A percentile compares a stretch with the other conserved stretches of the same genome.
Conservation (phyloP, 2,888 invertebrate genomes). For the Drosophila atripex region DNA sequence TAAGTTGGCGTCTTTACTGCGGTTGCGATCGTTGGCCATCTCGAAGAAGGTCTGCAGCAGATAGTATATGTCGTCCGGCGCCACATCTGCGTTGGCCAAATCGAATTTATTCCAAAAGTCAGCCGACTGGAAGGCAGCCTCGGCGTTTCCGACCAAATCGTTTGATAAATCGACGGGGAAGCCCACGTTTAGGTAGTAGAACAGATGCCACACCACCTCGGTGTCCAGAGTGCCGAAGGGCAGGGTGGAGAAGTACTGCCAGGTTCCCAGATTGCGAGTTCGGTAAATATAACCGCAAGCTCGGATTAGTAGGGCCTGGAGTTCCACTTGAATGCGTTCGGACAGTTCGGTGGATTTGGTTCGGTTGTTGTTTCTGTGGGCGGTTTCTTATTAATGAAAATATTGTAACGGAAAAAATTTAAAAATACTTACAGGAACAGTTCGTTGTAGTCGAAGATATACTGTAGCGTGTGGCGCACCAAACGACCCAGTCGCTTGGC, state of each 20-base stretch:
- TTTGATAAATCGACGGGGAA: slow-evolving; percentile 83
- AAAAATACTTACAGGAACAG: slow-evolving; percentile 74
- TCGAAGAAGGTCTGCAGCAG: slow-evolving; percentile 91
- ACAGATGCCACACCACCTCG: slow-evolving; percentile 87
- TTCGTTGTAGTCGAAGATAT: slow-evolving; percentile 87
- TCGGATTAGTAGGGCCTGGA: slow-evolving; percentile 89
- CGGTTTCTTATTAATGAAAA: neutral
- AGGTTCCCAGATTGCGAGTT: slow-evolving; percentile 89
- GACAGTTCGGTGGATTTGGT: slow-evolving; percentile 84
- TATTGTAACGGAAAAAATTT: too few species aligned
- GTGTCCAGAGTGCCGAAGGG: slow-evolving; percentile 87
- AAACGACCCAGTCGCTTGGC: slow-evolving; percentile 88
- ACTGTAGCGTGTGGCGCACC: slow-evolving; percentile 89
- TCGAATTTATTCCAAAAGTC: slow-evolving; percentile 86
- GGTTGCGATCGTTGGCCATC: slow-evolving; percentile 88
- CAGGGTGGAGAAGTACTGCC: slow-evolving; percentile 92
- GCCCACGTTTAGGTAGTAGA: slow-evolving; percentile 86
- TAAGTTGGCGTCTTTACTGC: slow-evolving; percentile 86
- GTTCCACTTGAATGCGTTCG: slow-evolving; percentile 88
- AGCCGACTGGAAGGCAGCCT: slow-evolving; percentile 84
- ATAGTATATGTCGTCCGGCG: slow-evolving; percentile 90
- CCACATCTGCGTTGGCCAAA: slow-evolving; percentile 87
- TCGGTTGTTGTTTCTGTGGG: slow-evolving; percentile 76
- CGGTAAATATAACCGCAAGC: slow-evolving; percentile 89
- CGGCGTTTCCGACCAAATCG: slow-evolving; percentile 82